Evolutionary conservation across 1,140 invertebrate genomes (phyloP).

Genomic region (Pseudomyrmex dendroicus): DNA sequence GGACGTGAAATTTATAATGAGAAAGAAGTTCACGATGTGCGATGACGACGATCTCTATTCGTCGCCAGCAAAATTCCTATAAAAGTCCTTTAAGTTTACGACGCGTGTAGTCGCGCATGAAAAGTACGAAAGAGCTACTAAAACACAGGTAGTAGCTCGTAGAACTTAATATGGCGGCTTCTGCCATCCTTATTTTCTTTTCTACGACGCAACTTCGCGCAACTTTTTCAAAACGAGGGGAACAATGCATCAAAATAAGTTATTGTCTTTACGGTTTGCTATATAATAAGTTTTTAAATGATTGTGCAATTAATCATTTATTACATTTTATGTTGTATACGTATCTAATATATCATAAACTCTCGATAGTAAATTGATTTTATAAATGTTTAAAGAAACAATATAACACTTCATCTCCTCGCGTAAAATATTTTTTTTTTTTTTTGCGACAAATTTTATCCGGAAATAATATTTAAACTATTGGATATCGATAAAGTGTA

Average conservation of each 20-base stretch:
- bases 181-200: not conserved
- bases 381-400: not conserved
- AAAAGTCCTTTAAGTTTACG: constrained; percentile 60
- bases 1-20: constrained; percentile 51
- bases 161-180: constrained; percentile 43
- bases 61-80: constrained; percentile 34
- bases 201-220: not conserved
- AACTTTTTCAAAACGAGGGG: not conserved
- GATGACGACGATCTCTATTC: constrained; percentile 16
- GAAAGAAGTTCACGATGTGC: constrained; percentile 40
- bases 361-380: not conserved
- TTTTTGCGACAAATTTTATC: not conserved
- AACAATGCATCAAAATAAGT: constrained; percentile 29
- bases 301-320: too few species aligned
- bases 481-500: not conserved
- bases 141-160: constrained; percentile 54
- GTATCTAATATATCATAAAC: too few species aligned
- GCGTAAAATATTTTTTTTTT: not conserved
- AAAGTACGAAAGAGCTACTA: constrained; percentile 49
- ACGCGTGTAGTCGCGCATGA: constrained; percentile 23
- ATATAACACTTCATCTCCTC: not conserved
- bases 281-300: not conserved
- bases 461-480: not conserved
- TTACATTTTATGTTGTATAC: too few species aligned
- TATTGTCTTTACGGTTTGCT: constrained; percentile 3